Evolutionary conservation across 2,797 vertebrate species (phyloP).

Genomic region (Lithobates sylvaticus): DNA sequence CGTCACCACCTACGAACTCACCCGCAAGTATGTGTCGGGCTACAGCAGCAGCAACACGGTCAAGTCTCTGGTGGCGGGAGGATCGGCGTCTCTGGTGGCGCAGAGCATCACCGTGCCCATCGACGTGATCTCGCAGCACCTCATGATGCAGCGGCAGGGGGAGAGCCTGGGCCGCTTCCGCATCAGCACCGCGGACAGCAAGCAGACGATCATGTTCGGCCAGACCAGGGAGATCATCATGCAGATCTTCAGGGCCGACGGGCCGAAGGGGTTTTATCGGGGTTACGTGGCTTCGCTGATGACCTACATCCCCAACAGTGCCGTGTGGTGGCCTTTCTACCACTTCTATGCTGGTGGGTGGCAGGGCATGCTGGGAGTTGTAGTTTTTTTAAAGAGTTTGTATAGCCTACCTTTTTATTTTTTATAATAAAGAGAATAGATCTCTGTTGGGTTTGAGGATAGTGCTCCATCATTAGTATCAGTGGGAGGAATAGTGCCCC

Average conservation of each 20-base stretch:
- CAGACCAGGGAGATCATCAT: constrained; percentile 90
- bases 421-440: no score
- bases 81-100: constrained; percentile 92
- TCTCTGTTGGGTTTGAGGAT: no score
- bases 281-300: constrained; percentile 95
- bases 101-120: constrained; percentile 98
- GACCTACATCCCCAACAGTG: constrained; percentile 98
- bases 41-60: constrained; percentile 91
- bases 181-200: constrained; percentile 70
- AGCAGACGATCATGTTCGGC: constrained; percentile 80
- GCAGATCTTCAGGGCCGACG: constrained; percentile 91
- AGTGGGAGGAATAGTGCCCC: no score
- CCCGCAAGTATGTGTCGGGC: constrained; percentile 88
- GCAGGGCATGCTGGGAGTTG: no score
- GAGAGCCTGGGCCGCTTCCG: constrained; percentile 88
- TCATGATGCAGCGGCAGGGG: constrained; percentile 94
- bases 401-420: no score
- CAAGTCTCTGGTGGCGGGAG: constrained; percentile 93
- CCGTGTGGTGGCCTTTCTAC: constrained; percentile 98
- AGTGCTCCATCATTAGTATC: no score
- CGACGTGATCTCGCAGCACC: constrained; percentile 93
- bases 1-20: constrained; percentile 96
- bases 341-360: constrained; percentile 94
- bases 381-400: no score
- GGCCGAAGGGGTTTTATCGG: constrained; percentile 91